These are phyloP conservation scores for Microtus richardsoni DNA, from an alignment of 2,113 vertebrate species.

Conservation along the genomic window DNA sequence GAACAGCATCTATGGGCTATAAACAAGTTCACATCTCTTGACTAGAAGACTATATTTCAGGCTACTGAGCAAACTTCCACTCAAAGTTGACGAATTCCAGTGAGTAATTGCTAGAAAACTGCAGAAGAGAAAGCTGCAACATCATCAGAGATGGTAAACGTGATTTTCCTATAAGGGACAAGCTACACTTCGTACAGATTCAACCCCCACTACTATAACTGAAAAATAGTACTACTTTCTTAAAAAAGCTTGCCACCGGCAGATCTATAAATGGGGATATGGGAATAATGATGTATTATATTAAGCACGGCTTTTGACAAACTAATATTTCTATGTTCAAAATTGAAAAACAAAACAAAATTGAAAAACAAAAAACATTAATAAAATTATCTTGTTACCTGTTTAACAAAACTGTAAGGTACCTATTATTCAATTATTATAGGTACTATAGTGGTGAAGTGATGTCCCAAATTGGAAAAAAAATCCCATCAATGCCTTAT, in stretches of 20 bases:
- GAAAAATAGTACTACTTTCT: not conserved
- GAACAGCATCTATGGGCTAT: not conserved
- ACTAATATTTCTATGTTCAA: not conserved
- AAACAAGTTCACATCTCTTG: slow-evolving; percentile 56
- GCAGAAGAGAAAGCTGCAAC: not conserved
- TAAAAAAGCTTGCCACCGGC: not conserved
- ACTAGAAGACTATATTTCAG: slow-evolving; percentile 48
- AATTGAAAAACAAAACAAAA: no score
- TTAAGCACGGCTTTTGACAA: not conserved
- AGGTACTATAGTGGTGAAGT: no score
- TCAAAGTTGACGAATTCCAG: not conserved
- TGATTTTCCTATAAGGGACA: not conserved
- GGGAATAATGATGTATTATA: not conserved
- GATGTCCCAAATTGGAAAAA: no score
- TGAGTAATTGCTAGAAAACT: slow-evolving; percentile 38
- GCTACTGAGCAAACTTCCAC: slow-evolving; percentile 51
- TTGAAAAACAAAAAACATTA: no score
- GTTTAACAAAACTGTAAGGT: no score
- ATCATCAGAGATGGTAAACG: not conserved
- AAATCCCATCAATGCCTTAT: no score
- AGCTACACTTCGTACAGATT: not conserved
- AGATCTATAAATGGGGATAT: not conserved
- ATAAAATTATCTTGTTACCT: no score
- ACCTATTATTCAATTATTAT: no score
- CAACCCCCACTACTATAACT: not conserved